These are phyloP conservation scores for Oxystoma pomonae DNA, from an alignment of 2,888 invertebrate genomes.

Conservation along the genomic window DNA sequence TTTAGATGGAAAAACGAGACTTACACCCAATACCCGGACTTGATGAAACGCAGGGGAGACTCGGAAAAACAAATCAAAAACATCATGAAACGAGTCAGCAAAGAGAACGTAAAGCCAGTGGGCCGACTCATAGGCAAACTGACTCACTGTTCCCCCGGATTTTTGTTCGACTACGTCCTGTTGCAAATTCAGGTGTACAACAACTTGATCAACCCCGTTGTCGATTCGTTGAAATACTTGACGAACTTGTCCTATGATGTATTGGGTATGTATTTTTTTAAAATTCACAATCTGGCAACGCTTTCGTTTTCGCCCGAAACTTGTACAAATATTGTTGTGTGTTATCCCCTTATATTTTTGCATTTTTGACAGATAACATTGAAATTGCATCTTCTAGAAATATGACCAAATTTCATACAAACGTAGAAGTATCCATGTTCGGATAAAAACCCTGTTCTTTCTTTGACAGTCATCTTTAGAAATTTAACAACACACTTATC, in stretches of 20 bases:
- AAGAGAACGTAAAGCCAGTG: conserved; percentile 96
- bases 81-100: conserved; percentile 95
- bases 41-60: conserved; percentile 81
- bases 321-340: too few relatives aligned
- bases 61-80: conserved; percentile 90
- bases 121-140: conserved; percentile 95
- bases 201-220: conserved; percentile 70
- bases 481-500: too few relatives aligned
- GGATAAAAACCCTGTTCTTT: too few relatives aligned
- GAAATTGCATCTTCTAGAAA: too few relatives aligned
- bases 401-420: too few relatives aligned
- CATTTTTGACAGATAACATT: too few relatives aligned
- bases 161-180: conserved; percentile 87
- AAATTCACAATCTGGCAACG: too few relatives aligned
- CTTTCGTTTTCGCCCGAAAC: too few relatives aligned
- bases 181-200: conserved; percentile 48
- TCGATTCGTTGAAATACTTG: conserved; percentile 95
- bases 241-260: conserved; percentile 95
- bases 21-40: conserved; percentile 72
- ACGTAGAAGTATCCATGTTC: too few relatives aligned
- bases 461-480: too few relatives aligned
- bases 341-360: too few relatives aligned
- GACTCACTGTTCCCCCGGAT: conserved; percentile 92
- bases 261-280: conserved; percentile 50
- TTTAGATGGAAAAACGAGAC: conserved; percentile 91